phyloP scores from a whole-genome alignment of 1,140 invertebrate species.

The Metopolophium dirhodum region DNA sequence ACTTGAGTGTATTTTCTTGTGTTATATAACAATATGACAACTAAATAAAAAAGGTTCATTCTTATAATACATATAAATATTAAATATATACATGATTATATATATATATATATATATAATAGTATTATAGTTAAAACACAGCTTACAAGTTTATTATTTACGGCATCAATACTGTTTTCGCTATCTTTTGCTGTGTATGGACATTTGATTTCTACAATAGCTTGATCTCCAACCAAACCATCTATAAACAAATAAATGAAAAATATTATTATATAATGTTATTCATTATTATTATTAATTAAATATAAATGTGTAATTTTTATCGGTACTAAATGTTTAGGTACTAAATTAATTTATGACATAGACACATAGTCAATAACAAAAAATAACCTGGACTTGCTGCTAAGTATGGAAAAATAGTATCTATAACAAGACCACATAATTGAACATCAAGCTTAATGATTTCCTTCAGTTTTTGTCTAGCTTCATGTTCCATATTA shows the following conservation, averaged over 20 bases:
- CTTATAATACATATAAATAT: too few species aligned
- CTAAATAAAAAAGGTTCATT: too few species aligned
- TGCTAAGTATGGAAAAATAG: not conserved
- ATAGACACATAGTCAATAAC: not conserved
- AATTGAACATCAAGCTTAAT: not conserved
- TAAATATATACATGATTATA: not conserved
- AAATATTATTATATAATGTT: not conserved
- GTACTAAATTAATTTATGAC: not conserved
- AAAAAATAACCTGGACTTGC: conserved; percentile 34
- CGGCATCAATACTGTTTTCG: not conserved
- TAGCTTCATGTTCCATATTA: conserved; percentile 24
- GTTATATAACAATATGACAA: too few species aligned
- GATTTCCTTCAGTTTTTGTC: not conserved
- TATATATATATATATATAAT: not conserved
- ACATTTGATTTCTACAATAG: conserved; percentile 21
- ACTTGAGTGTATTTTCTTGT: too few species aligned
- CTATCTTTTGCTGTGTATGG: not conserved
- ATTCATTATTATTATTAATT: too few species aligned
- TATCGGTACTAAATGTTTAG: not conserved
- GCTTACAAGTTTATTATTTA: not conserved
- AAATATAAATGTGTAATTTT: too few species aligned
- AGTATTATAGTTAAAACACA: too few species aligned
- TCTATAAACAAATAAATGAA: not conserved
- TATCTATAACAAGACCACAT: not conserved
- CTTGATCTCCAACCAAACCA: not conserved